These are phyloP conservation scores for Popillia japonica DNA, from an alignment of 1,140 invertebrate genomes.

Conservation along the genomic window DNA sequence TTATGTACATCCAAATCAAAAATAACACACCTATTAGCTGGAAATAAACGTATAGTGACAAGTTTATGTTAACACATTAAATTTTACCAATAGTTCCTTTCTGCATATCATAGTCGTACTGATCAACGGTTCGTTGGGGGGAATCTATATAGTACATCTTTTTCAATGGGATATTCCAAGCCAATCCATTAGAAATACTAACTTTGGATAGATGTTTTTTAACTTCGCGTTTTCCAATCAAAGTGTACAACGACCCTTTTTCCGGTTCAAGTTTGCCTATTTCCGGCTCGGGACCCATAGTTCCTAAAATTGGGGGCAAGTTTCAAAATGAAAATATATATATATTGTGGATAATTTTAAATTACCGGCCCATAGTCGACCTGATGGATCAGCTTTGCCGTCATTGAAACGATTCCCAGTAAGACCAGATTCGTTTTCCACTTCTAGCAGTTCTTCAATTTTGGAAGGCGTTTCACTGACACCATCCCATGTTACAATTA, in stretches of 20 bases:
- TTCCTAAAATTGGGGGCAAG: conserved; percentile 35
- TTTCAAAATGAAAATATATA: neutral
- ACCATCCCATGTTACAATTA: conserved; percentile 73
- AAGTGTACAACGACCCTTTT: conserved; percentile 48
- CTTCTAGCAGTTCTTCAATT: conserved; percentile 48
- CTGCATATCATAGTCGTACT: conserved; percentile 77
- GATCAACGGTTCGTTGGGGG: conserved; percentile 68
- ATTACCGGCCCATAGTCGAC: conserved; percentile 71
- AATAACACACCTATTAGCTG: conserved; percentile 48
- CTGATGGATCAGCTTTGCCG: conserved; percentile 82
- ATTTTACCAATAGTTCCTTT: conserved; percentile 73
- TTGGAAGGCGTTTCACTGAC: conserved; percentile 47
- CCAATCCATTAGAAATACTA: conserved; percentile 82
- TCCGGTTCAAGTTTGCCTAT: conserved; percentile 41
- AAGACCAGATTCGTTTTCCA: conserved; percentile 63
- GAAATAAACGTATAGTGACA: conserved; percentile 1
- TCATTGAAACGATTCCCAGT: conserved; percentile 76
- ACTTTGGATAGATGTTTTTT: conserved; percentile 61
- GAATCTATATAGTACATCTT: conserved; percentile 82
- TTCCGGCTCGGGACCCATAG: conserved; percentile 44
- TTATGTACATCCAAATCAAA: conserved; percentile 50
- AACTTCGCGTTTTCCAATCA: conserved; percentile 40
- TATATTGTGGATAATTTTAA: neutral
- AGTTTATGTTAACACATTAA: too few species aligned
- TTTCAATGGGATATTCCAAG: conserved; percentile 74